phyloP scores from a whole-genome alignment of 2,797 vertebrate species.

The Dryobates pubescens region DNA sequence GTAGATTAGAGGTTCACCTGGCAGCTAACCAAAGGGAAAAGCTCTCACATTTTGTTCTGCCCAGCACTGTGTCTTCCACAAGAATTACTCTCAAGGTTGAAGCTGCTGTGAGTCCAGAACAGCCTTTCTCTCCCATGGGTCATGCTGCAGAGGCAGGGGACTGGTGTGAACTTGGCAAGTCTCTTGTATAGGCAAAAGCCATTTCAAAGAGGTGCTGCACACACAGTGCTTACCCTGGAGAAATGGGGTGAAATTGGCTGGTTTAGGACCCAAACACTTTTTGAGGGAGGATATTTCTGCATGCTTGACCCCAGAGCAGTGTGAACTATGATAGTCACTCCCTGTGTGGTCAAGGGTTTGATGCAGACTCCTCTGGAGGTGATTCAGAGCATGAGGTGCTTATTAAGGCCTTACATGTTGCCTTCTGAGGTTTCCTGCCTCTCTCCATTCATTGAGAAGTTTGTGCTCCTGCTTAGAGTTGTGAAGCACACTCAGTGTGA shows the following conservation, averaged over 20 bases:
- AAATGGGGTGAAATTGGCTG: neutral
- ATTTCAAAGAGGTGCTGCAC: neutral
- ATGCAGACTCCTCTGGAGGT: neutral
- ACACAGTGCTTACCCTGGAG: neutral
- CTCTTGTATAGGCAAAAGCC: neutral
- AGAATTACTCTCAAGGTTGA: neutral
- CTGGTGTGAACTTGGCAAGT: neutral
- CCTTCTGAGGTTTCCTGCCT: neutral
- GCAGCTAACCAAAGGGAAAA: neutral
- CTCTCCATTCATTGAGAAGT: neutral
- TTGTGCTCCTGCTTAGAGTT: neutral
- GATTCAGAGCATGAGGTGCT: neutral
- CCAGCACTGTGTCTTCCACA: neutral
- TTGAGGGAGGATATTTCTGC: neutral
- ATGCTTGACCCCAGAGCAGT: neutral
- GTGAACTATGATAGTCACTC: neutral
- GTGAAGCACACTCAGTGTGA: neutral
- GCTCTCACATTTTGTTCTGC: neutral
- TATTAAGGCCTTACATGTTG: neutral
- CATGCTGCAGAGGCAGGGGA: neutral
- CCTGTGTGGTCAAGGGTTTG: neutral
- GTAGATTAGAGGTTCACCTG: neutral
- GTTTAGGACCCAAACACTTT: fast-evolving
- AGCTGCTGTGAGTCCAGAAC: neutral
- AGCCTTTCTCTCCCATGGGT: neutral